Percentiles rank a stretch among this genome's conserved stretches.
Evolutionary conservation across 30 jellyfish, hydroid and myxozoan species (phyloP).

Genomic region (Rhopilema esculentum): DNA sequence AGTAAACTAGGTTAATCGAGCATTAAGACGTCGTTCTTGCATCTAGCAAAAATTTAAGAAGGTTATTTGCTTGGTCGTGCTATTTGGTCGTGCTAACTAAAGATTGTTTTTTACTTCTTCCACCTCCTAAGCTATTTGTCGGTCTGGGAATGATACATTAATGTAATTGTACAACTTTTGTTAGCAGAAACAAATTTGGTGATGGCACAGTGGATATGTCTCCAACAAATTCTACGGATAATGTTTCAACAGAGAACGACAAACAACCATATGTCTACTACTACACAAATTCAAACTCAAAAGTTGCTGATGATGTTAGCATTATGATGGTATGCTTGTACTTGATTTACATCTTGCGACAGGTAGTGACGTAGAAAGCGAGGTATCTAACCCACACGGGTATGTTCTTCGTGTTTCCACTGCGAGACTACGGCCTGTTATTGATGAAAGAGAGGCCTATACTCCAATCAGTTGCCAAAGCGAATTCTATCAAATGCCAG

Average conservation of each 20-base stretch:
- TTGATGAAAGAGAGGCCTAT: no score
- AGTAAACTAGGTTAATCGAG: no score
- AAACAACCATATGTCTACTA: constrained; percentile 32
- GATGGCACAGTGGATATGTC: background rate
- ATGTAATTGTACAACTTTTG: background rate
- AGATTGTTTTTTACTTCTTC: no score
- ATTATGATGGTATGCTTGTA: constrained; percentile 36
- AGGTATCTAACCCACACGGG: background rate
- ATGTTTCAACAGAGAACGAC: constrained; percentile 1
- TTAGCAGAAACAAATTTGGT: background rate
- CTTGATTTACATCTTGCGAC: constrained; percentile 13
- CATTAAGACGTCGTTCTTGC: no score
- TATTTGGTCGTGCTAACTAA: no score
- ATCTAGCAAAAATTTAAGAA: no score
- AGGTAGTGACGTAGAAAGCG: constrained; percentile 40
- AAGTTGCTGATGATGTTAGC: background rate
- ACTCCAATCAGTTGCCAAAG: background rate
- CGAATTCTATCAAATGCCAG: background rate
- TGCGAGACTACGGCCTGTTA: no score
- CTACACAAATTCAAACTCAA: constrained; percentile 37
- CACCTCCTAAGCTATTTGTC: no score
- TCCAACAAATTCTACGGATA: background rate
- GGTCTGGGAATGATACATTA: background rate
- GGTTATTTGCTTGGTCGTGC: no score
- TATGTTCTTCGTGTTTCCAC: background rate